phyloP scores from a whole-genome alignment of 2,797 vertebrate species.

The Spheniscus humboldti region DNA sequence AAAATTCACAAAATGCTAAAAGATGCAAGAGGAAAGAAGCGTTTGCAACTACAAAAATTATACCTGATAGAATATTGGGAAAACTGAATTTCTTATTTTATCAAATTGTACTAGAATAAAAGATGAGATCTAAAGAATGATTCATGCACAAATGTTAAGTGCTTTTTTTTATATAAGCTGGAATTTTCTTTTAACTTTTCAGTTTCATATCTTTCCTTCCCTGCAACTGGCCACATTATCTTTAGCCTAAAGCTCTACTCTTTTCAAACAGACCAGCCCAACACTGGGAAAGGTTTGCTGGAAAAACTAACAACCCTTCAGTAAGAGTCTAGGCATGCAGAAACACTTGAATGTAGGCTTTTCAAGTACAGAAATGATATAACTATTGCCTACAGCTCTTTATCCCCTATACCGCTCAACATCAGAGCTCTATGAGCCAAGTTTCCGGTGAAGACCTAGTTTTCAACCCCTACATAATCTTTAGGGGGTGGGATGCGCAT shows the following conservation, averaged over 20 bases:
- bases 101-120: background rate
- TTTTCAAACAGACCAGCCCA: background rate
- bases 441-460: background rate
- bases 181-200: background rate
- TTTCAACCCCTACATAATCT: background rate
- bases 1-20: background rate
- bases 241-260: background rate
- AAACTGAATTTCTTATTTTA: background rate
- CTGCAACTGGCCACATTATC: background rate
- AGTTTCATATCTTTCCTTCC: background rate
- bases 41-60: background rate
- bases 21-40: background rate
- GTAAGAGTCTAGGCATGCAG: background rate
- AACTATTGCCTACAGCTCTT: background rate
- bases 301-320: background rate
- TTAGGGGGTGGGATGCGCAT: background rate
- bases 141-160: background rate
- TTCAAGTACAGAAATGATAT: background rate
- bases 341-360: background rate
- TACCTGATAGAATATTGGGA: background rate
- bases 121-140: background rate
- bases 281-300: background rate
- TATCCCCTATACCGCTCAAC: background rate
- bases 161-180: background rate
- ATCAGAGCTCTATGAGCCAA: background rate